A percentile compares a stretch with the other conserved stretches of the same genome.
Evolutionary conservation across 1,140 invertebrate species (phyloP).

Genomic region (Neotoxoptera formosana): DNA sequence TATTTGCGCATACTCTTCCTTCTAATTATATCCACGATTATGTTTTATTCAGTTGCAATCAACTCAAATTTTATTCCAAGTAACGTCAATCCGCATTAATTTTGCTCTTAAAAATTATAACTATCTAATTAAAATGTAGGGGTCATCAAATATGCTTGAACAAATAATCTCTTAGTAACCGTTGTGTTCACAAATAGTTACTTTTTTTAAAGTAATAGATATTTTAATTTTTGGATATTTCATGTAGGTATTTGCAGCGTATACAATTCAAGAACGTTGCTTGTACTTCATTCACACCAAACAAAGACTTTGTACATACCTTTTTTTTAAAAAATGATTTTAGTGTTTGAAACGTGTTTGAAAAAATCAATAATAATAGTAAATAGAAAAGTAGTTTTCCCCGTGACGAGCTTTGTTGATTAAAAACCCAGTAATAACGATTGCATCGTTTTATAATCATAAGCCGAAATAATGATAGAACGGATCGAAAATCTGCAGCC

Average conservation of each 20-base stretch:
- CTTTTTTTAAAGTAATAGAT: neutral
- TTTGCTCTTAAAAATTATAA: too few species aligned
- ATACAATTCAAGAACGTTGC: neutral
- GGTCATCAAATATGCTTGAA: neutral
- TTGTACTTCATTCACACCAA: neutral
- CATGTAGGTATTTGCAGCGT: neutral
- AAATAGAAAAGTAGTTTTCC: neutral
- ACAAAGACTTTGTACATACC: neutral
- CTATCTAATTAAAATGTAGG: neutral
- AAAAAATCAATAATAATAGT: neutral
- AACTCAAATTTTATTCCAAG: neutral
- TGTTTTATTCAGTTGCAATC: neutral
- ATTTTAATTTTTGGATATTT: neutral
- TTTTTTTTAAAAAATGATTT: neutral
- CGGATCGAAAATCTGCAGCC: neutral
- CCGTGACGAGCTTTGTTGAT: neutral
- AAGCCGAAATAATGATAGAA: slow-evolving; percentile 39
- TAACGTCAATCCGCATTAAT: neutral
- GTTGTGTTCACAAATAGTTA: neutral
- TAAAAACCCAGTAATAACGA: slow-evolving; percentile 2
- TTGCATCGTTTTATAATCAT: slow-evolving; percentile 36
- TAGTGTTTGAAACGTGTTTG: neutral
- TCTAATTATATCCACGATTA: neutral
- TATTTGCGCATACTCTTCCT: neutral
- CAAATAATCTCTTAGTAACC: neutral